Evolutionary conservation across 2,797 vertebrate species (phyloP).

Genomic region (Valencia hispanica): DNA sequence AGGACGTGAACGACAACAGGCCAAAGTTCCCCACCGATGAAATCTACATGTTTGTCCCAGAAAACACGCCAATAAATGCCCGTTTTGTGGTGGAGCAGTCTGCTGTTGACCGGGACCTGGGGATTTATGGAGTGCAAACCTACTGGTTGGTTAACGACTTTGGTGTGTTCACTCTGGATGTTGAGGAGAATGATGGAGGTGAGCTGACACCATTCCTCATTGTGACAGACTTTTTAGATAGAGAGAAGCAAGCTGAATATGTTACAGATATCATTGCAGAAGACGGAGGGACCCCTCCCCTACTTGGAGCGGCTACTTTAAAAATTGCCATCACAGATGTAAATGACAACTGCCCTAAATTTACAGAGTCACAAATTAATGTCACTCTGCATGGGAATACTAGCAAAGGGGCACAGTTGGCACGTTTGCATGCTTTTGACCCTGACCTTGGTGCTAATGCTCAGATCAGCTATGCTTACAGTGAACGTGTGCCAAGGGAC

Average conservation of each 20-base stretch:
- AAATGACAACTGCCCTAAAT: slow-evolving; percentile 97
- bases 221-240: slow-evolving; percentile 89
- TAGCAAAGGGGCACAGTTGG: slow-evolving; percentile 85
- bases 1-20: slow-evolving; percentile 94
- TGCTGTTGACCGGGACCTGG: slow-evolving; percentile 90
- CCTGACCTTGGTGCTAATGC: slow-evolving; percentile 92
- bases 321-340: slow-evolving; percentile 92
- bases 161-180: slow-evolving; percentile 92
- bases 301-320: slow-evolving; percentile 90
- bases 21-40: slow-evolving; percentile 90
- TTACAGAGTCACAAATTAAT: slow-evolving; percentile 87
- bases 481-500: slow-evolving; percentile 89
- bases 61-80: slow-evolving; percentile 91
- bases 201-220: slow-evolving; percentile 96
- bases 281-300: slow-evolving; percentile 91
- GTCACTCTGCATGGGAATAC: slow-evolving; percentile 91
- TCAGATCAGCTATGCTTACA: slow-evolving; percentile 91
- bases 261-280: slow-evolving; percentile 93
- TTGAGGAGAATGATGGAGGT: slow-evolving; percentile 93
- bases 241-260: slow-evolving; percentile 90
- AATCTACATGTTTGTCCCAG: slow-evolving; percentile 88
- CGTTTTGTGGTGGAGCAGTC: slow-evolving; percentile 93
- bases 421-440: slow-evolving; percentile 88
- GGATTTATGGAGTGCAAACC: slow-evolving; percentile 89
- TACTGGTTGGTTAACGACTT: slow-evolving; percentile 94